A percentile compares a stretch with the other conserved stretches of the same genome.
Conservation (phyloP, 2,797 vertebrate species). For the Aselliscus stoliczkanus region DNA sequence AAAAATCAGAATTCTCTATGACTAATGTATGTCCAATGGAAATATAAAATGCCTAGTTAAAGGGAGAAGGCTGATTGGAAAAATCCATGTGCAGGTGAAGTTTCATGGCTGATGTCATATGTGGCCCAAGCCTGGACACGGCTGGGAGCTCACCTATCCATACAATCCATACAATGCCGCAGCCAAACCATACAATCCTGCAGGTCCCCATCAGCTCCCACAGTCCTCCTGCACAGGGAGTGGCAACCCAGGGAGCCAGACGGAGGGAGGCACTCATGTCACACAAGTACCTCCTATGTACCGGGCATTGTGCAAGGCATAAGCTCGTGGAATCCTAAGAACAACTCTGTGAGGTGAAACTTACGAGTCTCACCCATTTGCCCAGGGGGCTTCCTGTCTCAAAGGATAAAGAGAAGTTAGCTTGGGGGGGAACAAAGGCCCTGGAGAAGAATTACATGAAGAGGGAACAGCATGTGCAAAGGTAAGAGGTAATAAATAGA, state of each 20-base stretch:
- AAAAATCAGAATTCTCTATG: slow-evolving; percentile 31
- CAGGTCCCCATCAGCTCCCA: background rate
- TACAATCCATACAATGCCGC: too few relatives aligned
- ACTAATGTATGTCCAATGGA: background rate
- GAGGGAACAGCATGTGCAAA: background rate
- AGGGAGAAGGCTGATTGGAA: background rate
- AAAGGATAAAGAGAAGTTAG: background rate
- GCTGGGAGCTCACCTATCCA: background rate
- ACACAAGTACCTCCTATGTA: background rate
- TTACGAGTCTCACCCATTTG: background rate
- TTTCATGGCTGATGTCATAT: background rate
- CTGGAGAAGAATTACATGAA: background rate
- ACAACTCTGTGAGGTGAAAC: background rate
- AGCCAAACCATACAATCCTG: background rate
- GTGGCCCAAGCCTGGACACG: background rate
- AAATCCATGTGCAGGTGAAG: background rate
- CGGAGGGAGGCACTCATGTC: rapidly evolving
- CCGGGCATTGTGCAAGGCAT: background rate
- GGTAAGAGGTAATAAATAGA: background rate
- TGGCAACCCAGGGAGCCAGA: background rate
- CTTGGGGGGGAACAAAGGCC: background rate
- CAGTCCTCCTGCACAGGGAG: background rate
- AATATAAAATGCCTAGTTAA: slow-evolving; percentile 25
- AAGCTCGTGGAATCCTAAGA: background rate
- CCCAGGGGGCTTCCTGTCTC: background rate